phyloP scores from a whole-genome alignment of 1,140 invertebrate species.

The Tetramorium alpestre region DNA sequence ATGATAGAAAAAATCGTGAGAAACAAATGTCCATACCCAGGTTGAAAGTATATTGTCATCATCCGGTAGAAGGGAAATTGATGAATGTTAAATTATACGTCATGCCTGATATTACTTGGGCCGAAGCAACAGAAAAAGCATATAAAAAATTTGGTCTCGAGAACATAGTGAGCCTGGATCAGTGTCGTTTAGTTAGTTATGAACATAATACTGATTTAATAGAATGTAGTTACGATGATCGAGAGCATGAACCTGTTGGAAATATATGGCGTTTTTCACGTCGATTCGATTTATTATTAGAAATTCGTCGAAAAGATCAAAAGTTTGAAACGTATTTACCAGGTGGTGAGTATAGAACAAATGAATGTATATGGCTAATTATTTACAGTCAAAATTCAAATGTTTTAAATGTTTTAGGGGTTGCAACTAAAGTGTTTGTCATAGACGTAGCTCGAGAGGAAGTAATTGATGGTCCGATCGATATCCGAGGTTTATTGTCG shows the following conservation, averaged over 20 bases:
- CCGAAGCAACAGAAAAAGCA: slow-evolving; percentile 87
- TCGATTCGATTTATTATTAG: slow-evolving; percentile 89
- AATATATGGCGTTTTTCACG: slow-evolving; percentile 84
- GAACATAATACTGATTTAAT: slow-evolving; percentile 89
- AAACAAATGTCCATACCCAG: slow-evolving; percentile 87
- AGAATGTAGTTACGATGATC: slow-evolving; percentile 90
- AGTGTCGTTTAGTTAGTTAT: slow-evolving; percentile 91
- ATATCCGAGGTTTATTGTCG: slow-evolving; percentile 87
- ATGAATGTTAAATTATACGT: slow-evolving; percentile 87
- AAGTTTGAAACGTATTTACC: slow-evolving; percentile 89
- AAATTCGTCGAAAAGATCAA: slow-evolving; percentile 89
- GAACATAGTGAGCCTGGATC: slow-evolving; percentile 87
- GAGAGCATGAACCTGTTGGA: slow-evolving; percentile 86
- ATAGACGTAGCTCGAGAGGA: slow-evolving; percentile 87
- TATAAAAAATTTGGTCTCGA: slow-evolving; percentile 88
- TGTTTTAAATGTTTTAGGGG: slow-evolving; percentile 78
- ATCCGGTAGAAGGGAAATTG: slow-evolving; percentile 87
- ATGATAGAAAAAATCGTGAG: slow-evolving; percentile 87
- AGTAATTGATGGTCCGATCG: slow-evolving; percentile 88
- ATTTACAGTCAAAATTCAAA: neutral
- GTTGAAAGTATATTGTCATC: slow-evolving; percentile 88
- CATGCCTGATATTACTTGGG: slow-evolving; percentile 87
- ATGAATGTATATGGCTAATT: neutral
- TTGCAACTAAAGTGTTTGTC: slow-evolving; percentile 88
- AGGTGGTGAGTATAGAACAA: slow-evolving; percentile 78